Base-by-base conservation (phyloP, 2,113 vertebrate genomes). In the Micronycteris hirsuta region DNA sequence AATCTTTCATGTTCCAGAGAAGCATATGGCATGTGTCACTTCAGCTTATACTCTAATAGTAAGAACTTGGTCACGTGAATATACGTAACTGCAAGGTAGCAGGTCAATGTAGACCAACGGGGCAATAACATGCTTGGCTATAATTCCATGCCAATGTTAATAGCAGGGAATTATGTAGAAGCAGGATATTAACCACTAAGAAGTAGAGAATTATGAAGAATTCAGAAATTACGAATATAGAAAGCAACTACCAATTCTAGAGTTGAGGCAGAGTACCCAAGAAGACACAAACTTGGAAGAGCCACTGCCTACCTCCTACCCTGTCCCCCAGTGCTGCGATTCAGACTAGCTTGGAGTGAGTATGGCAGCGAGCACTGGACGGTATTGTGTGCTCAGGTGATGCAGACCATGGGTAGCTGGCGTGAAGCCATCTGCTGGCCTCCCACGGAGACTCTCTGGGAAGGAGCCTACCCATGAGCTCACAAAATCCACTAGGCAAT, bases 291-390 rank as follows among this genome's bases (percentile, higher is more conserved):
- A 70, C 15, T 36, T 28, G 2, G 4, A 90, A 76, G 33, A 70
- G 3, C 19, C 13, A 47, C 1, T 36, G 0, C 13, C 19, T 11
- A 17, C 13, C 6, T 67, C 31, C 16, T 70, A 28, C 0, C 0
- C 4, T 36, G 7, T 33, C 13, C 4, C 10, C 28, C 85, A 54
- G 2, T 38, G 2, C 24, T 85, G 56, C 76, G 45, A 70, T 68
- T 86, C 26, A 78, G 10, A 36, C 19, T 36, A 54, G 28, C 14
- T 20, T 41, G 43, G 1, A 33, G n/a, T 22, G n/a, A 24, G 0
- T 33, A 1, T 19, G 68, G 7, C 16, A 24, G 36, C n/a, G 17
- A 47, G 14, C 8, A 5, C 4, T 36, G 19, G 15, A 49, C 20
- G 7, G 9, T 0, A 47, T 3, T 11, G 5, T 26, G n/a, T 70